Conservation (phyloP, 2,888 invertebrate species). For the Lepidocyrtinus sp. region DNA sequence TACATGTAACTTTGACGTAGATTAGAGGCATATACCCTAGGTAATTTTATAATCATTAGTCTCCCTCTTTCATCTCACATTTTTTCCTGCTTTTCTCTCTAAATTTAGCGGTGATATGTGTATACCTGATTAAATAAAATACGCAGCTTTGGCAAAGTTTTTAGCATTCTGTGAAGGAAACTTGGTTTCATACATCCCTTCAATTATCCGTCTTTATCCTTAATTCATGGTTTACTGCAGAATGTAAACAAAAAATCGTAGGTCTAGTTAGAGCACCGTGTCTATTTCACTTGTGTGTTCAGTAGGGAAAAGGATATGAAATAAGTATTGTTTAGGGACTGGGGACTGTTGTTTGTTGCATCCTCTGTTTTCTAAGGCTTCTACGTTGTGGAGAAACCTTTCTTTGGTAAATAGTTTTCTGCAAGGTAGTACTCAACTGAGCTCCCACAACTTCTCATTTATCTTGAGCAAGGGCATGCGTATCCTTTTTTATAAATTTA, state of each 20-base stretch:
- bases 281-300: neutral
- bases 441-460: constrained; percentile 53
- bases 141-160: neutral
- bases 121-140: neutral
- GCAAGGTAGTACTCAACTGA: constrained; percentile 4
- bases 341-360: constrained; percentile 24
- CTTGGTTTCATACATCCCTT: neutral
- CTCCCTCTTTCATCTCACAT: constrained; percentile 21
- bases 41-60: constrained; percentile 61
- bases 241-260: neutral
- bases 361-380: constrained; percentile 19
- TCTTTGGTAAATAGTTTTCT: neutral
- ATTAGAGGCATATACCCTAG: no score
- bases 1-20: no score
- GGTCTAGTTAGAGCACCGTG: neutral
- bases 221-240: constrained; percentile 26
- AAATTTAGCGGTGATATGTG: no score
- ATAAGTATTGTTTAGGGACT: constrained; percentile 24
- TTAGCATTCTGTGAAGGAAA: no score
- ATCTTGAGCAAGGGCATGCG: constrained; percentile 17
- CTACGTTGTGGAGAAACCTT: neutral
- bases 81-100: constrained; percentile 15
- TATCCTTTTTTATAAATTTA: no score
- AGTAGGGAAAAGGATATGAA: constrained; percentile 24
- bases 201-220: neutral